Conservation (phyloP, 1,140 invertebrate genomes). For the Aphelenchoides besseyi region DNA sequence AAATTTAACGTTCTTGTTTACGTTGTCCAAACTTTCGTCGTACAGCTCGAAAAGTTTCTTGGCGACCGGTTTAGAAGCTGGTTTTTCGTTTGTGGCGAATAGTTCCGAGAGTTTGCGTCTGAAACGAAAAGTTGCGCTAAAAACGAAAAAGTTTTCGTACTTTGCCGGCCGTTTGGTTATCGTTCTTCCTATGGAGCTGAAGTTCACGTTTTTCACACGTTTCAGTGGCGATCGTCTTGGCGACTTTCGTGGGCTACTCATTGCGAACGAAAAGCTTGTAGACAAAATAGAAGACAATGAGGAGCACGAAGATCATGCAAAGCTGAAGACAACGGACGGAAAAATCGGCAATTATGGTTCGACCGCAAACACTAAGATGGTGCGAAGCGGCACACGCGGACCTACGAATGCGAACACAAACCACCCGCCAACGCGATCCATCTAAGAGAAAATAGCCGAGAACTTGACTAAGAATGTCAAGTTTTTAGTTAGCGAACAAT, state of each 20-base stretch:
- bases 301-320: slow-evolving; percentile 20
- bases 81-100: background rate
- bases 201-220: background rate
- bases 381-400: background rate
- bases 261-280: slow-evolving; percentile 3
- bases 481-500: too few relatives aligned
- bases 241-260: background rate
- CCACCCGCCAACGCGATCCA: background rate
- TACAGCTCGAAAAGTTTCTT: background rate
- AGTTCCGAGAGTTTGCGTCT: slow-evolving; percentile 3
- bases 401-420: background rate
- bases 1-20: background rate
- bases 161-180: background rate
- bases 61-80: background rate
- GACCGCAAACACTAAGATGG: background rate
- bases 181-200: background rate
- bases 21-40: slow-evolving; percentile 8
- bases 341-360: background rate
- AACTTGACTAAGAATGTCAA: too few relatives aligned
- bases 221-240: background rate
- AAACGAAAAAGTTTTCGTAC: background rate
- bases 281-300: slow-evolving; percentile 28
- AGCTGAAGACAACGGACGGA: slow-evolving; percentile 21
- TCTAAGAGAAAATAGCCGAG: too few relatives aligned
- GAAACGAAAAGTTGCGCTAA: background rate